Conservation (phyloP, 2,113 vertebrate genomes). For the Rhea pennata region DNA sequence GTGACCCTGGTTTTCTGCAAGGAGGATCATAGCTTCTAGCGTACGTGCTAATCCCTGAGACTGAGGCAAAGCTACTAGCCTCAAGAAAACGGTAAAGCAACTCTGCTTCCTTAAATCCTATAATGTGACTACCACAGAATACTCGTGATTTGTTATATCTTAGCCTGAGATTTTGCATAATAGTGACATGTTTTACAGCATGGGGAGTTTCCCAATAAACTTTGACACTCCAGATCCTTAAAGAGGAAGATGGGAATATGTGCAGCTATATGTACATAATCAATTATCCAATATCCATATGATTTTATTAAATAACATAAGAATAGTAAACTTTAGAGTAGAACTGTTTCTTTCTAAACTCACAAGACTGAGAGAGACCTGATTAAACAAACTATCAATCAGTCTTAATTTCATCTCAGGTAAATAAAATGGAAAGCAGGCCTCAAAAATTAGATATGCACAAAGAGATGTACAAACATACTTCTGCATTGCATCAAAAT, state of each 20-base stretch:
- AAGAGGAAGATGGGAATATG: neutral
- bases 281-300: neutral
- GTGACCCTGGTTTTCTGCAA: neutral
- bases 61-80: neutral
- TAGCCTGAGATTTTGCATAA: neutral
- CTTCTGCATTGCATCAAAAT: neutral
- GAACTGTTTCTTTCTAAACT: neutral
- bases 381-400: neutral
- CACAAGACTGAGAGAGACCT: neutral
- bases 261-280: neutral
- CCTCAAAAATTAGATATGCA: neutral
- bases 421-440: neutral
- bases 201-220: neutral
- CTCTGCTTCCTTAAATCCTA: neutral
- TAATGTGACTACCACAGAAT: neutral
- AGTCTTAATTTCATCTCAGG: neutral
- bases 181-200: neutral
- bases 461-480: neutral
- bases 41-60: accelerated
- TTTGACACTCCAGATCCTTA: neutral
- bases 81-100: neutral
- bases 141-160: accelerated
- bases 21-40: neutral
- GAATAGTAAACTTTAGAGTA: neutral
- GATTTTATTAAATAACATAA: neutral